These are phyloP conservation scores for Pyrrhosoma nymphula DNA, from an alignment of 2,888 invertebrate genomes.

Conservation along the genomic window DNA sequence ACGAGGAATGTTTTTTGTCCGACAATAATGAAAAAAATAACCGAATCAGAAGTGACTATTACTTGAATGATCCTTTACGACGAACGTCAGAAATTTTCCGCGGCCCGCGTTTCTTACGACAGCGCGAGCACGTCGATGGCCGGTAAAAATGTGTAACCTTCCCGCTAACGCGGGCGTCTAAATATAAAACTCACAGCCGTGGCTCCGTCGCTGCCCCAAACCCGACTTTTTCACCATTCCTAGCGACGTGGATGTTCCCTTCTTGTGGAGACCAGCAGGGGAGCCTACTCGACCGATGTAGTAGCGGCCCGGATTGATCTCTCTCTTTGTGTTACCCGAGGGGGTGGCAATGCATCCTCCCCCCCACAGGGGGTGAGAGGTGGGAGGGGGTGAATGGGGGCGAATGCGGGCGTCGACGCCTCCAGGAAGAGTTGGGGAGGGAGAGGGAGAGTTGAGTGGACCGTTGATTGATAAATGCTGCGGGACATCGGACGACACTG, in stretches of 20 bases:
- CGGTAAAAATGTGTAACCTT: too few relatives aligned
- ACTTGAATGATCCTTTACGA: too few relatives aligned
- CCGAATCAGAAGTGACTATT: too few relatives aligned
- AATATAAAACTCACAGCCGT: too few relatives aligned
- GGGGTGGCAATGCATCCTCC: not conserved
- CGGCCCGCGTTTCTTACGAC: too few relatives aligned
- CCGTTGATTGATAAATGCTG: conserved; percentile 19
- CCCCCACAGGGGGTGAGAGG: not conserved
- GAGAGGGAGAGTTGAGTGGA: not conserved
- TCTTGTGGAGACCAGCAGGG: not conserved
- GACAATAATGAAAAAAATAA: too few relatives aligned
- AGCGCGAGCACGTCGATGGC: too few relatives aligned
- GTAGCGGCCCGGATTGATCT: not conserved
- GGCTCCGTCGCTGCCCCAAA: too few relatives aligned
- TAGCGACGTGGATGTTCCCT: not conserved
- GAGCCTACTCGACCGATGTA: not conserved
- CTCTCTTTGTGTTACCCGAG: not conserved
- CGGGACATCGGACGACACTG: not conserved
- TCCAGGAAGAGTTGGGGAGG: not conserved
- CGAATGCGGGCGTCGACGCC: not conserved
- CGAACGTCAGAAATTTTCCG: too few relatives aligned
- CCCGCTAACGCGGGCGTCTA: too few relatives aligned
- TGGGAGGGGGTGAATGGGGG: not conserved
- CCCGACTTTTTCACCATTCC: too few relatives aligned
- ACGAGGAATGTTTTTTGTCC: too few relatives aligned